These are phyloP conservation scores for Melopsittacus undulatus DNA, from an alignment of 2,797 vertebrate species.

Conservation along the genomic window DNA sequence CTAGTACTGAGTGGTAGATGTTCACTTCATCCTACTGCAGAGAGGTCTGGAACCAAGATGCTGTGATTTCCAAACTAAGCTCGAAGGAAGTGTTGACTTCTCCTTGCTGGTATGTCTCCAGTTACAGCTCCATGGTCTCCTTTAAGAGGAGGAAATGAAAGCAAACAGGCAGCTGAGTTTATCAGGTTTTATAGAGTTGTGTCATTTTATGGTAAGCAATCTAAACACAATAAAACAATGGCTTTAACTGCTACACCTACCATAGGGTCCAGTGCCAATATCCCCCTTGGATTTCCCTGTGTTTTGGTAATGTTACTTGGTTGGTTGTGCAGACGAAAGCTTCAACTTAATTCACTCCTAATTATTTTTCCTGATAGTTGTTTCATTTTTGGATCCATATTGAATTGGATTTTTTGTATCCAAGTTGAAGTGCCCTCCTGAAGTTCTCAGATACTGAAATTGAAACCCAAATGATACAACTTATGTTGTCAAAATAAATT, in stretches of 20 bases:
- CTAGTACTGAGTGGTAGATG: not conserved
- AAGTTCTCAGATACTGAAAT: not conserved
- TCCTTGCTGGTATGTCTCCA: not conserved
- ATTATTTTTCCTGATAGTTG: not conserved
- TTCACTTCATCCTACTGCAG: not conserved
- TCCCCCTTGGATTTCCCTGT: not conserved
- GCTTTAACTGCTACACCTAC: not conserved
- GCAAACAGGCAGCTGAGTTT: not conserved
- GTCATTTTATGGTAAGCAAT: conserved; percentile 16
- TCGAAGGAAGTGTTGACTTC: not conserved
- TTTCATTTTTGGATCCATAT: not conserved
- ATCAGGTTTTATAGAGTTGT: not conserved
- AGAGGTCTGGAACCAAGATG: not conserved
- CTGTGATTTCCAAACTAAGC: not conserved
- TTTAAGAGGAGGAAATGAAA: not conserved
- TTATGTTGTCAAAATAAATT: not conserved
- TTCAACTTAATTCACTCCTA: not conserved
- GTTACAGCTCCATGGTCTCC: not conserved
- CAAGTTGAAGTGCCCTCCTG: fast-evolving
- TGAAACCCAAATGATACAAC: not conserved
- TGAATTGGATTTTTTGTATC: not conserved
- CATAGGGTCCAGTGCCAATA: fast-evolving
- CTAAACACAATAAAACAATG: not conserved
- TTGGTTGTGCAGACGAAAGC: not conserved
- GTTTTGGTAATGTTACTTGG: not conserved